These are phyloP conservation scores for Notoglanidium macrostoma DNA, from an alignment of 2,797 vertebrate genomes.

Conservation along the genomic window DNA sequence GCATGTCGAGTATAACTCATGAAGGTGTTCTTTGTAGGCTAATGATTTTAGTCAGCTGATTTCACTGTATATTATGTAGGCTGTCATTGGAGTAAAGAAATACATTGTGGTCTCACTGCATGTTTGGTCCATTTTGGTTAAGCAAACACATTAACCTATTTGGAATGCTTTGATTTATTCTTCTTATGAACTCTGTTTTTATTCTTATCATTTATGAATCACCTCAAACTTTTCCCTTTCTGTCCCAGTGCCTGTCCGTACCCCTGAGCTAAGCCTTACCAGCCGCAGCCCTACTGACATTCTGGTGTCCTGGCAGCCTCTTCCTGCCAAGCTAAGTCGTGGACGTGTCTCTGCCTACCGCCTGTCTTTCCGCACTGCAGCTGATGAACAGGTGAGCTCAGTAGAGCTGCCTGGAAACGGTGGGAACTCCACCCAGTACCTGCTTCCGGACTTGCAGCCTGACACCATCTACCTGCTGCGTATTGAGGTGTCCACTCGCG, in stretches of 20 bases:
- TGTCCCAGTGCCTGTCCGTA: constrained; percentile 87
- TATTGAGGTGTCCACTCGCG: constrained; percentile 87
- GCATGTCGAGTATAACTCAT: background rate
- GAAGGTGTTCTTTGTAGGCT: background rate
- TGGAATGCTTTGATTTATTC: background rate
- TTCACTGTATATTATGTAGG: background rate
- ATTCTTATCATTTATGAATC: background rate
- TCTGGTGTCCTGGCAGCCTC: constrained; percentile 89
- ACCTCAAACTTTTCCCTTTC: constrained; percentile 4
- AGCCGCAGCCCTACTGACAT: constrained; percentile 91
- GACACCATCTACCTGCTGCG: constrained; percentile 93
- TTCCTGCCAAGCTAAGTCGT: constrained; percentile 85
- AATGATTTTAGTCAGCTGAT: background rate
- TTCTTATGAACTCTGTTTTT: background rate
- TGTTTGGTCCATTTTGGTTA: background rate
- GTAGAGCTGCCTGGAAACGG: constrained; percentile 84
- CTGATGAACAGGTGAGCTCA: constrained; percentile 76
- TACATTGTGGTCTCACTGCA: background rate
- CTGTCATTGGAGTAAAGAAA: background rate
- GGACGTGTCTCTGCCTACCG: constrained; percentile 87
- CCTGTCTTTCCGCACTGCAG: constrained; percentile 85
- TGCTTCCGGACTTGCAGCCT: constrained; percentile 81
- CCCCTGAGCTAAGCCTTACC: constrained; percentile 90
- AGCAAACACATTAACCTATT: background rate
- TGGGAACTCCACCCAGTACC: constrained; percentile 77